Evolutionary conservation across 2,888 invertebrate species (phyloP).

Genomic region (Cecidostiba fungosa): DNA sequence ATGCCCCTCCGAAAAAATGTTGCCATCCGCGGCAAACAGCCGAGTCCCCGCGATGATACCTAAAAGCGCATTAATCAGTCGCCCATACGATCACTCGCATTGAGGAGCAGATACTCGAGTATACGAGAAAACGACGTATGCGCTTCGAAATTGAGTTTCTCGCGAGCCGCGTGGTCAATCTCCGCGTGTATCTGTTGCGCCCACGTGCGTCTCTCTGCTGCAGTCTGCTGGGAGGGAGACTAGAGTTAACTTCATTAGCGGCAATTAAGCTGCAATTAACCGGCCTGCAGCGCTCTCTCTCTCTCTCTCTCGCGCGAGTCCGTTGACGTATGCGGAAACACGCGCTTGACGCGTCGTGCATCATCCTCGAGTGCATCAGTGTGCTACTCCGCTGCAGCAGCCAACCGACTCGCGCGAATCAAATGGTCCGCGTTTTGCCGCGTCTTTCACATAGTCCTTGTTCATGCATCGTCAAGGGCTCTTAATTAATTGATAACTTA

Average conservation of each 20-base stretch:
- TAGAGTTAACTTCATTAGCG: conserved; percentile 75
- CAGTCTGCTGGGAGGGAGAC: not conserved
- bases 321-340: conserved; percentile 62
- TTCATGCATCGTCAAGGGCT: not conserved
- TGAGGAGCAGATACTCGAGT: not conserved
- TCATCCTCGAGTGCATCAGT: conserved; percentile 32
- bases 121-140: conserved; percentile 36
- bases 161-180: conserved; percentile 66
- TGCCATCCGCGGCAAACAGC: no score
- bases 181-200: conserved; percentile 61
- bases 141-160: conserved; percentile 59
- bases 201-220: conserved; percentile 63
- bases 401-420: not conserved
- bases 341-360: conserved; percentile 27
- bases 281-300: conserved; percentile 55
- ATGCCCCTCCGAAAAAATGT: no score
- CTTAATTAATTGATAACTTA: not conserved
- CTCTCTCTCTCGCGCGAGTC: conserved; percentile 34
- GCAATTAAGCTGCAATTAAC: conserved; percentile 77
- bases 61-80: not conserved
- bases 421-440: not conserved
- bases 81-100: not conserved
- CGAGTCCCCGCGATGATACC: not conserved
- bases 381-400: not conserved
- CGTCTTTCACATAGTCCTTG: not conserved